These are phyloP conservation scores for Drosophila repleta DNA, from an alignment of 1,140 invertebrate genomes.

Conservation along the genomic window DNA sequence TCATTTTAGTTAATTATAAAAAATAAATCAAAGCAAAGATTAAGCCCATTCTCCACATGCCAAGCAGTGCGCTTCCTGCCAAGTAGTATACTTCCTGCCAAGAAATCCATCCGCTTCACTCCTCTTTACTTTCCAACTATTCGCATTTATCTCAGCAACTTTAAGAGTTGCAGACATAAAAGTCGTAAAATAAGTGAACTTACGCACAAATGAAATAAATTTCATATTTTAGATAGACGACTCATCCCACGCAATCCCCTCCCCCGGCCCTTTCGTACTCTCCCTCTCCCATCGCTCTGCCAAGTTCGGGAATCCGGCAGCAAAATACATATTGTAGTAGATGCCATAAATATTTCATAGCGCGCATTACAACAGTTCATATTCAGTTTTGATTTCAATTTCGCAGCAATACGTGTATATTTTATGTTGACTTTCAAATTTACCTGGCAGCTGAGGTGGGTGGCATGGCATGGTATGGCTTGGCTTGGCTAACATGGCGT, in stretches of 20 bases:
- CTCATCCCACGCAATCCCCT: too few relatives aligned
- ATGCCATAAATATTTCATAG: slow-evolving; percentile 45
- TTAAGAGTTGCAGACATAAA: not conserved
- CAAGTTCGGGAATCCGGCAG: slow-evolving; percentile 2
- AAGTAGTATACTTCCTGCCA: too few relatives aligned
- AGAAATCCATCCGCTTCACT: too few relatives aligned
- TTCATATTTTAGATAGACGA: not conserved
- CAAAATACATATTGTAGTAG: slow-evolving; percentile 20
- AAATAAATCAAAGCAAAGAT: too few relatives aligned
- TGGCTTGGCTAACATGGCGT: slow-evolving; percentile 22
- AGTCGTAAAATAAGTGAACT: not conserved
- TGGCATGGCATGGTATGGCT: not conserved
- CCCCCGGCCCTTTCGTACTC: too few relatives aligned
- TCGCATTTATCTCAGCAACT: not conserved
- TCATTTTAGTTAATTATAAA: too few relatives aligned
- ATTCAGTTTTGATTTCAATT: slow-evolving; percentile 52
- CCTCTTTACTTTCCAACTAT: too few relatives aligned
- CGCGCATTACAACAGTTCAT: slow-evolving; percentile 40
- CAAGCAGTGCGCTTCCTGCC: too few relatives aligned
- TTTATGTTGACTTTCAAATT: slow-evolving; percentile 53
- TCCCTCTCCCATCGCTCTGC: not conserved
- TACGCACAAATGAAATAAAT: not conserved
- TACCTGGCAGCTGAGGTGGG: slow-evolving; percentile 8
- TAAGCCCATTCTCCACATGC: too few relatives aligned
- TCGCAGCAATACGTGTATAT: slow-evolving; percentile 32